These are phyloP conservation scores for Peromyscus maniculatus DNA, from an alignment of 2,113 vertebrate genomes.

Conservation along the genomic window DNA sequence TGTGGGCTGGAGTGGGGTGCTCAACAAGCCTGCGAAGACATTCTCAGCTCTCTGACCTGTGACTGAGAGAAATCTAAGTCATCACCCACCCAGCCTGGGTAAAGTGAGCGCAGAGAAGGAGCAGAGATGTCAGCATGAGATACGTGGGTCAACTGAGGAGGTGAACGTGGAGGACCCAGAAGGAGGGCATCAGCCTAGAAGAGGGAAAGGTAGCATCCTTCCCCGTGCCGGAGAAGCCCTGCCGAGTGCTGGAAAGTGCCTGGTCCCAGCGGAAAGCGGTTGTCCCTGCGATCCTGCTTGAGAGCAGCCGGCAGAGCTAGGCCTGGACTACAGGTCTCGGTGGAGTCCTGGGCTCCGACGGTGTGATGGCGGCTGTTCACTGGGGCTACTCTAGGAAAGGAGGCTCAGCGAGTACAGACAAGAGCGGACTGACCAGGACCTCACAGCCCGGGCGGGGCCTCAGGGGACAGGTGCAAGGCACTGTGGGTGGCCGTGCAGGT, in stretches of 20 bases:
- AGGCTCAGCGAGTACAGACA: not conserved
- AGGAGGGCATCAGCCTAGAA: no score
- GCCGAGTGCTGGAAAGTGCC: no score
- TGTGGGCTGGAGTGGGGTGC: no score
- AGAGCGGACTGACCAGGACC: not conserved
- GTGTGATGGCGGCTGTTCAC: not conserved
- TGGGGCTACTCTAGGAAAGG: not conserved
- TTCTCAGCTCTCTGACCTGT: not conserved
- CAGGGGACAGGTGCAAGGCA: not conserved
- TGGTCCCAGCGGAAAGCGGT: not conserved
- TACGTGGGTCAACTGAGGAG: not conserved
- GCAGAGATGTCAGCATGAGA: not conserved
- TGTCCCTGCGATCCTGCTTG: not conserved
- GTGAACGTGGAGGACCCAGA: not conserved
- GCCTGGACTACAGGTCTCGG: not conserved
- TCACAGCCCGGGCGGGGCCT: not conserved
- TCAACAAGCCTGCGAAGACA: fast-evolving
- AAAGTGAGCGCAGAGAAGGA: fast-evolving
- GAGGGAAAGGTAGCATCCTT: not conserved
- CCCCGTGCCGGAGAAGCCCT: not conserved
- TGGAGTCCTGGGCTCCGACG: not conserved
- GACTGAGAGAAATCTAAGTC: not conserved
- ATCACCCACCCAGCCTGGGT: fast-evolving
- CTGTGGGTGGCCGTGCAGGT: not conserved
- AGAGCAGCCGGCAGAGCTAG: not conserved